A percentile compares a stretch with the other conserved stretches of the same genome.
Conservation (phyloP, 92 coral and sea anemone species). For the Meandrina meandrites region DNA sequence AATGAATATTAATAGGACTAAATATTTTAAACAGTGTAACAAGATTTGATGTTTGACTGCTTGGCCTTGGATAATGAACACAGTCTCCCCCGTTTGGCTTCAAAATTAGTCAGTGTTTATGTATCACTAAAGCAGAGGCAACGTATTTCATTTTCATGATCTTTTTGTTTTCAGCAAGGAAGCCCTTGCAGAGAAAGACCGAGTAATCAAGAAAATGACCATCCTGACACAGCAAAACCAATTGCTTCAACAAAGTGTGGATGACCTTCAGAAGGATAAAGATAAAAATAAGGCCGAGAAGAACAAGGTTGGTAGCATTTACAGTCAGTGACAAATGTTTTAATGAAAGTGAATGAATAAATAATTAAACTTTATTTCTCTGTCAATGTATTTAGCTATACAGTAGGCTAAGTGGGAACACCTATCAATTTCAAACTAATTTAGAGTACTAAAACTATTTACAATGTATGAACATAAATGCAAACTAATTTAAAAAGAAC, state of each 20-base stretch:
- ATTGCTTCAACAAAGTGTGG: slow-evolving; percentile 19
- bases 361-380: too few species aligned
- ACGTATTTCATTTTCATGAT: background rate
- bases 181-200: slow-evolving; percentile 26
- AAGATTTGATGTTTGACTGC: too few species aligned
- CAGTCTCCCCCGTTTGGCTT: too few species aligned
- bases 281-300: slow-evolving; percentile 18
- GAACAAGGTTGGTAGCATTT: slow-evolving; percentile 27
- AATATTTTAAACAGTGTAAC: background rate
- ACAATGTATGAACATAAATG: too few species aligned
- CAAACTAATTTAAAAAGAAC: too few species aligned
- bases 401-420: too few species aligned
- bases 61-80: too few species aligned
- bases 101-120: too few species aligned
- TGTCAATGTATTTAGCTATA: too few species aligned
- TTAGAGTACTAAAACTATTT: too few species aligned
- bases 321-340: background rate
- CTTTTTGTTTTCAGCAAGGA: slow-evolving; percentile 27
- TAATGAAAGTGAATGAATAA: too few species aligned
- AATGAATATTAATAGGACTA: background rate
- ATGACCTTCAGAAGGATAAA: slow-evolving; percentile 21
- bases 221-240: slow-evolving; percentile 41
- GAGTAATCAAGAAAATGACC: background rate
- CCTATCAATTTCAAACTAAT: too few species aligned
- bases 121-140: background rate